phyloP scores from a whole-genome alignment of 1,140 invertebrate species.

The Drosophila teissieri region DNA sequence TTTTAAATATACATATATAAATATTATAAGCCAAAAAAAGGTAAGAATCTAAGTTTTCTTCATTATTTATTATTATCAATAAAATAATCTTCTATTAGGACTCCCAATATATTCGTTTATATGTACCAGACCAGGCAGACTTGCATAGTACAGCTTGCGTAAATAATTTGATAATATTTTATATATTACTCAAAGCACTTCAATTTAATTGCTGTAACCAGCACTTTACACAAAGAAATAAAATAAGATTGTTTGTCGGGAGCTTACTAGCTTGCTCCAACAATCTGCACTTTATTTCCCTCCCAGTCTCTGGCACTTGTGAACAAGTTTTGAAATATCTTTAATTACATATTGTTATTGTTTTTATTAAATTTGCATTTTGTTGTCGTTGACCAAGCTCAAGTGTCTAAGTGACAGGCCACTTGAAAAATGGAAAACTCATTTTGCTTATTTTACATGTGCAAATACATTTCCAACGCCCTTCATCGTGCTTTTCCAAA shows the following conservation, averaged over 20 bases:
- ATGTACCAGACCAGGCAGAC: no score
- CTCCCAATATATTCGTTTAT: no score
- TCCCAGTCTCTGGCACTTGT: conserved; percentile 1
- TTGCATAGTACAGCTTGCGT: no score
- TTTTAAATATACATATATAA: neutral
- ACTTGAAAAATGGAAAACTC: conserved; percentile 43
- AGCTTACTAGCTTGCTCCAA: conserved; percentile 17
- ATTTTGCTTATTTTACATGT: conserved; percentile 59
- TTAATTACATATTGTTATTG: conserved; percentile 55
- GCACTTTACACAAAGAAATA: neutral
- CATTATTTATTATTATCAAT: neutral
- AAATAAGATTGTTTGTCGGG: neutral
- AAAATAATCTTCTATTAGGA: neutral
- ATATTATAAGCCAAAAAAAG: no score
- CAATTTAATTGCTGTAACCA: neutral
- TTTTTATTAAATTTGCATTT: conserved; percentile 52
- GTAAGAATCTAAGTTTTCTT: neutral
- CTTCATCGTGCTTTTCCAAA: neutral
- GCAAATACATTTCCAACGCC: conserved; percentile 45
- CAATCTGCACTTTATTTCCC: conserved; percentile 7
- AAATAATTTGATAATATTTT: no score
- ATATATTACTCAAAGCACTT: no score
- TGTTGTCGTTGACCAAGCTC: conserved; percentile 24
- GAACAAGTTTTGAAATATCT: conserved; percentile 20
- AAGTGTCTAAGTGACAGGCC: conserved; percentile 52